phyloP scores from a whole-genome alignment of 2,797 vertebrate genomes.

The Chloroceryle amazona region DNA sequence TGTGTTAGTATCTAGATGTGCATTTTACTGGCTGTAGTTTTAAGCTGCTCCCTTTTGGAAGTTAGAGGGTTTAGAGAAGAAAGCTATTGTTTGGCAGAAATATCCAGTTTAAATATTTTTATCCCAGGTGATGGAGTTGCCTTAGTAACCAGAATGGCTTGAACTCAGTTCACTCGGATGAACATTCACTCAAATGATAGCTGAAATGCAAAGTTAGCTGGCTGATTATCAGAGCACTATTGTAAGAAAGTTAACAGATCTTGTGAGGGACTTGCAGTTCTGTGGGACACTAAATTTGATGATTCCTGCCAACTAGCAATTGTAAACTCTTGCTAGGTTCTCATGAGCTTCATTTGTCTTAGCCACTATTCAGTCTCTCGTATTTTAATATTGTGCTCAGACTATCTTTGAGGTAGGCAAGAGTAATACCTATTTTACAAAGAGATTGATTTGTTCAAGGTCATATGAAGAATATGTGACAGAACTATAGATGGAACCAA shows the following conservation, averaged over 20 bases:
- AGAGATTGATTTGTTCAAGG: neutral
- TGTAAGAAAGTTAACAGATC: neutral
- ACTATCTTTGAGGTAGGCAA: neutral
- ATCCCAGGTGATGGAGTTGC: neutral
- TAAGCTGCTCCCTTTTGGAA: neutral
- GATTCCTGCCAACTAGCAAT: neutral
- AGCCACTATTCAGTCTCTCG: neutral
- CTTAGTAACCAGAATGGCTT: neutral
- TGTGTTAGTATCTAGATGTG: neutral
- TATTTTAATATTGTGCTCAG: neutral
- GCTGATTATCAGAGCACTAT: neutral
- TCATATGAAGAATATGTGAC: neutral
- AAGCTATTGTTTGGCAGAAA: neutral
- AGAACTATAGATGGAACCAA: neutral
- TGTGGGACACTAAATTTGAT: neutral
- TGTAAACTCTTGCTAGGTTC: neutral
- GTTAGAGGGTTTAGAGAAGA: neutral
- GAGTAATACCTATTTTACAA: neutral
- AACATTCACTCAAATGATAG: neutral
- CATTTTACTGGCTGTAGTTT: neutral
- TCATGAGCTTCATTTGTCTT: neutral
- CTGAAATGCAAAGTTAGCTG: neutral
- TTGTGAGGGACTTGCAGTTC: neutral
- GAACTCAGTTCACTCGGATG: neutral
- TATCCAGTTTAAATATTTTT: neutral